Base-by-base conservation (phyloP, 23 tunicate genomes). In the Styela clava region DNA sequence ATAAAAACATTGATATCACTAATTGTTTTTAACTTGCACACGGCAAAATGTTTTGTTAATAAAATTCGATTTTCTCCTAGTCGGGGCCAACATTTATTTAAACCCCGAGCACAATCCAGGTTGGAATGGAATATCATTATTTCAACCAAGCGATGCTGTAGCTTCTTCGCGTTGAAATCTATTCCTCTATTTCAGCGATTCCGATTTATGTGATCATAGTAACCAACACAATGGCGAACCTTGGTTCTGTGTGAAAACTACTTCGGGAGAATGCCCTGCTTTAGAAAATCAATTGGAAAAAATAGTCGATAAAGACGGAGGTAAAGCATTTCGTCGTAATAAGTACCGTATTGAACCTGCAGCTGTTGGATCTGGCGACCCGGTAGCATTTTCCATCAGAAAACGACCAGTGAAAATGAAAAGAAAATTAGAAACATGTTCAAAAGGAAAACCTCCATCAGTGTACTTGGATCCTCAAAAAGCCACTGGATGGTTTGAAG, bases 171-270 rank as follows among this genome's bases (percentile, higher is more conserved):
- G n/a, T n/a, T n/a, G n/a, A n/a, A n/a, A n/a, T n/a, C n/a, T n/a
- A n/a, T n/a, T n/a, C n/a, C n/a, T n/a, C n/a, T n/a, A n/a, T 67
- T 67, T 12, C 71, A 67, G 71, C 71, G 2, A 67, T 1, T 27
- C 30, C 30, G 71, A 67, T 18, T 16, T 67, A 25, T 83, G 87
- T 62, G 34, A 83, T 9, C 74, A 83, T 33, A 32, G 62, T 62
- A 74, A 83, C 33, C 87, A 81, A 21, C 23, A 63, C 21, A 83
- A 74, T 35, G 62, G 33, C 5, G 87, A 83, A 37, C 81, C 87
- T 22, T 83, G 74, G 74, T 83, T 83, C 28, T 83, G 87, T 63
- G 27, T 70, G 21, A 24, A 24, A 34, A 81, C 81, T 3, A 73
- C 35, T 19, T 83, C 87, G 52, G 87, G 87, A 62, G 62, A 69